phyloP scores from a whole-genome alignment of 2,888 invertebrate genomes.

The Leptopterna dolabrata region DNA sequence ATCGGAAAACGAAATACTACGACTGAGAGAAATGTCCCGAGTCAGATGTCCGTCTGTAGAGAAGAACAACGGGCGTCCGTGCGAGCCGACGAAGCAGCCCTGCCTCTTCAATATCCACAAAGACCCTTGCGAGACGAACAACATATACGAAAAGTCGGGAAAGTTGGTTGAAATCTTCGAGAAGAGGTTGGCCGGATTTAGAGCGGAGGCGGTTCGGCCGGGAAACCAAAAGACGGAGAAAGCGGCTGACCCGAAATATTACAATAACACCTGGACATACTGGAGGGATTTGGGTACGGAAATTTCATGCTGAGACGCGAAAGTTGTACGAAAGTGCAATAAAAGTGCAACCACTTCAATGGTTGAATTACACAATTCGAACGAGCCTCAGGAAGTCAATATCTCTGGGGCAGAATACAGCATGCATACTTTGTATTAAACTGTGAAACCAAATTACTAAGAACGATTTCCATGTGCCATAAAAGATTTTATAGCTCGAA shows the following conservation, averaged over 20 bases:
- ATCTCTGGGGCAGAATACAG: too few species aligned
- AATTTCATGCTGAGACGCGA: not conserved
- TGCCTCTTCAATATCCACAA: slow-evolving; percentile 84
- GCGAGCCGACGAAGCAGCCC: slow-evolving; percentile 75
- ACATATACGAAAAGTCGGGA: slow-evolving; percentile 73
- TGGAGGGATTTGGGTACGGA: slow-evolving; percentile 74
- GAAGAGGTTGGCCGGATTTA: slow-evolving; percentile 71
- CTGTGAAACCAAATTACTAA: too few species aligned
- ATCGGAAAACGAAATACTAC: not conserved
- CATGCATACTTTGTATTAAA: too few species aligned
- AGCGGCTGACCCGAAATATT: slow-evolving; percentile 78
- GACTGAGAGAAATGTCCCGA: not conserved
- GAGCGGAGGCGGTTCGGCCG: slow-evolving; percentile 78
- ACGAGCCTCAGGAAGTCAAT: too few species aligned
- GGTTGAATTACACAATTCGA: too few species aligned
- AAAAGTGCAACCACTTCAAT: too few species aligned
- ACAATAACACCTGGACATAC: slow-evolving; percentile 85
- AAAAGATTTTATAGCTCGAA: too few species aligned
- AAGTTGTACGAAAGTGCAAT: too few species aligned
- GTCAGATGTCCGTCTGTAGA: slow-evolving; percentile 42
- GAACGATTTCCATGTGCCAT: too few species aligned
- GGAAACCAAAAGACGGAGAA: slow-evolving; percentile 78
- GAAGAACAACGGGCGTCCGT: slow-evolving; percentile 65
- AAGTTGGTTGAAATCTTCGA: slow-evolving; percentile 71
- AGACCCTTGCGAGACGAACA: slow-evolving; percentile 89